Evolutionary conservation across 2,797 vertebrate genomes (phyloP).

Genomic region (Centropyge bicolor): DNA sequence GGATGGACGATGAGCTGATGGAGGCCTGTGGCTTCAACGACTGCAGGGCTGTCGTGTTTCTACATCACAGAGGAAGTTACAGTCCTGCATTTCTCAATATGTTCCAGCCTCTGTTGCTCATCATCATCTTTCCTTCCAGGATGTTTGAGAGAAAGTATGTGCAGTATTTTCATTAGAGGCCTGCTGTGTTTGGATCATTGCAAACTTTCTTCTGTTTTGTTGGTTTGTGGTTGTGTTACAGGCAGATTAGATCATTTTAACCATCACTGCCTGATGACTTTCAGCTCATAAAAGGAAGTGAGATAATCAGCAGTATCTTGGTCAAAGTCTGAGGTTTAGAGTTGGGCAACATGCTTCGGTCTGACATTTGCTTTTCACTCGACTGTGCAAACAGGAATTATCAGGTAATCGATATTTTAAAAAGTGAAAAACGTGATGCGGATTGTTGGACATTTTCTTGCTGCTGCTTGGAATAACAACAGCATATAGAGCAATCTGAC

Average conservation of each 20-base stretch:
- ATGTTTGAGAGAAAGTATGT: not conserved
- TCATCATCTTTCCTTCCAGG: not conserved
- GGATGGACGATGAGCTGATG: not conserved
- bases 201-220: not conserved
- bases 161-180: not conserved
- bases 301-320: constrained; percentile 1
- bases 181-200: not conserved
- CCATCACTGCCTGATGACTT: not conserved
- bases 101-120: not conserved
- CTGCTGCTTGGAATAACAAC: not conserved
- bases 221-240: not conserved
- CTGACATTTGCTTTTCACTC: constrained; percentile 15
- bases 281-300: constrained; percentile 15
- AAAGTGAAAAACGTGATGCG: not conserved
- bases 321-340: constrained; percentile 40
- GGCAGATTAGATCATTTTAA: not conserved
- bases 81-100: constrained; percentile 1
- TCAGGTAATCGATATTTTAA: not conserved
- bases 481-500: constrained; percentile 11
- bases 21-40: not conserved
- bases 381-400: constrained; percentile 14
- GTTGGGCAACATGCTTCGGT: not conserved
- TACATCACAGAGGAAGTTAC: constrained; percentile 12
- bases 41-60: not conserved
- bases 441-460: not conserved